Conservation (phyloP, 2,113 vertebrate genomes). For the Ptychochromis oligacanthus region DNA sequence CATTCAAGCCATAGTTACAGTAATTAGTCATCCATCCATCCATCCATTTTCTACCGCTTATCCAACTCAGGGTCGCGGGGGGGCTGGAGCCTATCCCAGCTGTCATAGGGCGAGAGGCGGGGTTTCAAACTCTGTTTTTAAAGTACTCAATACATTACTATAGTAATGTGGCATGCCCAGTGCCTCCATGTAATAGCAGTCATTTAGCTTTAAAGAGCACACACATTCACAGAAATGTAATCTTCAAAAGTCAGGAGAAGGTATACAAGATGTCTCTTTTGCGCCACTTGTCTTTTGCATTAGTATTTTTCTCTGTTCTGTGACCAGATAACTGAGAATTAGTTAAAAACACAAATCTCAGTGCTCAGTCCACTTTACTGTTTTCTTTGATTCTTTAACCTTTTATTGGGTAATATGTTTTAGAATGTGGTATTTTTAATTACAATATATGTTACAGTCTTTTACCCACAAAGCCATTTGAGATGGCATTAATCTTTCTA, state of each 20-base stretch:
- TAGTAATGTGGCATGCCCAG: not conserved
- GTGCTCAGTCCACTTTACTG: not conserved
- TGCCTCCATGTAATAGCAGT: not conserved
- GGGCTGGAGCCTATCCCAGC: too few species aligned
- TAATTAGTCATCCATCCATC: too few species aligned
- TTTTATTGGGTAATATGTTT: not conserved
- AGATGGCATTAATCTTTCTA: slow-evolving; percentile 7
- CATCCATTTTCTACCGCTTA: too few species aligned
- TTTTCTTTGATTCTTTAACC: slow-evolving; percentile 1
- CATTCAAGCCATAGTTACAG: too few species aligned
- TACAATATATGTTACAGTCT: not conserved
- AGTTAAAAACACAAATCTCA: not conserved
- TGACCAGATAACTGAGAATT: not conserved
- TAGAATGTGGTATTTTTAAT: not conserved
- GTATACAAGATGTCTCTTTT: not conserved
- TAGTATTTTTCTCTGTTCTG: not conserved
- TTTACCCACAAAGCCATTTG: not conserved
- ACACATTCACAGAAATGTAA: not conserved
- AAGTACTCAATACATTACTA: not conserved
- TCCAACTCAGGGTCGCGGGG: too few species aligned
- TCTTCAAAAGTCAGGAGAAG: not conserved
- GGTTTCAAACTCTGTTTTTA: not conserved
- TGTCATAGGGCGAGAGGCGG: too few species aligned
- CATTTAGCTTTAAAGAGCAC: not conserved
- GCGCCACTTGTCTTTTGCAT: not conserved